phyloP scores from a whole-genome alignment of 2,888 invertebrate genomes.

The Limulus polyphemus region DNA sequence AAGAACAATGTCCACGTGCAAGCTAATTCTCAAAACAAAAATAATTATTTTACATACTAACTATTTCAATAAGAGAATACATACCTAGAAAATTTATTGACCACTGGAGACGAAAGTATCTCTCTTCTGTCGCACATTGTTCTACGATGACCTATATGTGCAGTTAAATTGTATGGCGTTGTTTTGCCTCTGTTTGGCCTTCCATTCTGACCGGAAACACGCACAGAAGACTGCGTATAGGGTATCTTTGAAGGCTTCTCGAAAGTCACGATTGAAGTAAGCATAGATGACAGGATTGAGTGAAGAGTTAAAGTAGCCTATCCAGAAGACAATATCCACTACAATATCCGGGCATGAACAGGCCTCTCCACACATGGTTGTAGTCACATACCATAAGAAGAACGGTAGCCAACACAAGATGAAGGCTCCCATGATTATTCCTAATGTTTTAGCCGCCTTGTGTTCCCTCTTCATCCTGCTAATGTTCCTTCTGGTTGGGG shows the following conservation, averaged over 20 bases:
- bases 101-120: too few relatives aligned
- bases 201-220: background rate
- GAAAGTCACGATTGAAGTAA: constrained; percentile 94
- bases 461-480: constrained; percentile 53
- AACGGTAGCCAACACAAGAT: constrained; percentile 93
- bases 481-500: constrained; percentile 77
- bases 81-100: too few relatives aligned
- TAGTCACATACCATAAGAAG: constrained; percentile 84
- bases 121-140: too few relatives aligned
- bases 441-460: constrained; percentile 66
- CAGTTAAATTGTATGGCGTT: background rate
- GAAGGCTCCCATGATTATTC: constrained; percentile 95
- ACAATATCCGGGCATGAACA: constrained; percentile 54
- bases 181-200: background rate
- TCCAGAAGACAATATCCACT: constrained; percentile 88
- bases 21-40: too few relatives aligned
- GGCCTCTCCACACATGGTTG: constrained; percentile 70
- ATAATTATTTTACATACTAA: too few relatives aligned
- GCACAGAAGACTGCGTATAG: constrained; percentile 36
- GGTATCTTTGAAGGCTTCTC: constrained; percentile 89
- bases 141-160: background rate
- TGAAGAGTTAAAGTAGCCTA: constrained; percentile 95
- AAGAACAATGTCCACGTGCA: too few relatives aligned
- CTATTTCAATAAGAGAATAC: too few relatives aligned
- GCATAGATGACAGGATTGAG: constrained; percentile 88